Conservation (phyloP, 1,140 invertebrate genomes). For the Pogonus chalceus region DNA sequence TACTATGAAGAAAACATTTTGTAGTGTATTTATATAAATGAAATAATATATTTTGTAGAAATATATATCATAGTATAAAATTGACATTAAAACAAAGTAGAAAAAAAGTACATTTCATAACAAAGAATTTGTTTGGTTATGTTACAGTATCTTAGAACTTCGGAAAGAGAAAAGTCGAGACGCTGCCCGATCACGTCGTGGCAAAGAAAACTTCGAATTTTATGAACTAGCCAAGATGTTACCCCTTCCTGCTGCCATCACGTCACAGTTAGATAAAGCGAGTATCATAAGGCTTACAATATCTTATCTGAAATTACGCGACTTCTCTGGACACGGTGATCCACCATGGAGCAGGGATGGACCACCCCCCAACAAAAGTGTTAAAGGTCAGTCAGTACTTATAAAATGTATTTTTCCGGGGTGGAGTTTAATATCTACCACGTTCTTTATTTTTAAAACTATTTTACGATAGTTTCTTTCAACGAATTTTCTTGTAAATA, state of each 20-base stretch:
- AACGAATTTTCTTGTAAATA: too few relatives aligned
- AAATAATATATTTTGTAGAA: too few relatives aligned
- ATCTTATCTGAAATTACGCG: slow-evolving; percentile 89
- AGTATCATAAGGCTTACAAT: slow-evolving; percentile 97
- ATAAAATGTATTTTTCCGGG: slow-evolving; percentile 7
- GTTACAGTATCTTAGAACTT: slow-evolving; percentile 87
- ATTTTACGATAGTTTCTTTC: too few relatives aligned
- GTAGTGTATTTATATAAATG: too few relatives aligned
- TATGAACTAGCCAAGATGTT: slow-evolving; percentile 97
- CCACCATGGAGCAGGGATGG: slow-evolving; percentile 83
- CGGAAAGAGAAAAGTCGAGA: slow-evolving; percentile 95
- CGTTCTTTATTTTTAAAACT: too few relatives aligned
- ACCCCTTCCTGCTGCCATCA: slow-evolving; percentile 91
- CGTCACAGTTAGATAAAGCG: slow-evolving; percentile 95
- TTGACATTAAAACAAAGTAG: too few relatives aligned
- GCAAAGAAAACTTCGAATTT: slow-evolving; percentile 98
- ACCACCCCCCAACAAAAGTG: slow-evolving; percentile 62
- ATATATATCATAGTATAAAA: too few relatives aligned
- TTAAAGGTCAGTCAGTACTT: slow-evolving; percentile 78
- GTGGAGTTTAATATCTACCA: too few relatives aligned
- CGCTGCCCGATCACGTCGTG: slow-evolving; percentile 84
- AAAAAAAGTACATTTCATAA: too few relatives aligned
- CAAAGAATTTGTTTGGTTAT: too few relatives aligned
- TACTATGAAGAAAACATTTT: too few relatives aligned
- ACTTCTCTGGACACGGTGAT: slow-evolving; percentile 90